phyloP scores from a whole-genome alignment of 1,140 invertebrate genomes.

The Drosophila malerkotliana region DNA sequence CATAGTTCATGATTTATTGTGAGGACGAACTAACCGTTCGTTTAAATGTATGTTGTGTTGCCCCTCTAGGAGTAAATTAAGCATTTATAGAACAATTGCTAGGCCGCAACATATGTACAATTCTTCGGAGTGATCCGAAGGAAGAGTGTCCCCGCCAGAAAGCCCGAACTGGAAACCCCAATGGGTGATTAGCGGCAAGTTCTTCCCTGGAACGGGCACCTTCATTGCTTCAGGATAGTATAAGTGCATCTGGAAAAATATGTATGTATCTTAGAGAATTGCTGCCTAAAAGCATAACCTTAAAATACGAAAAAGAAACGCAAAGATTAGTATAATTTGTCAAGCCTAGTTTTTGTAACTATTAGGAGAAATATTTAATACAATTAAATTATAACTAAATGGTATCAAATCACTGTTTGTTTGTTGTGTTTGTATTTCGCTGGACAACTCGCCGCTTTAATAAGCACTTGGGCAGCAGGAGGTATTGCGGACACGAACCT shows the following conservation, averaged over 20 bases:
- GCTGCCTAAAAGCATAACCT: slow-evolving; percentile 51
- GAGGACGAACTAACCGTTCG: slow-evolving; percentile 37
- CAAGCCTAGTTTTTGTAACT: slow-evolving; percentile 74
- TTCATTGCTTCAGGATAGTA: slow-evolving; percentile 41
- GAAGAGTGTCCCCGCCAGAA: slow-evolving; percentile 28
- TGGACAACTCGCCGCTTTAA: slow-evolving; percentile 78
- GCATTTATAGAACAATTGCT: slow-evolving; percentile 68
- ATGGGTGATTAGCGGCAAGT: neutral
- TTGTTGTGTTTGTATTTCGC: slow-evolving; percentile 2
- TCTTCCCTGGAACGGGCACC: slow-evolving; percentile 32
- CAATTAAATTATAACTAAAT: slow-evolving; percentile 70
- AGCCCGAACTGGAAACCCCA: neutral
- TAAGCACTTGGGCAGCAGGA: slow-evolving; percentile 84
- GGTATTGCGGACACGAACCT: slow-evolving; percentile 75
- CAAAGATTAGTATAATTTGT: slow-evolving; percentile 80
- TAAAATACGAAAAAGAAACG: slow-evolving; percentile 48
- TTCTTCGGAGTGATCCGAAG: slow-evolving; percentile 42
- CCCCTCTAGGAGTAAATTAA: slow-evolving; percentile 56
- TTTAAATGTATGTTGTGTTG: slow-evolving; percentile 54
- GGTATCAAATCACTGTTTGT: slow-evolving; percentile 23
- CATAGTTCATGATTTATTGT: slow-evolving; percentile 57
- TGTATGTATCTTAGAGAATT: slow-evolving; percentile 60
- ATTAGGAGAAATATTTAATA: slow-evolving; percentile 73
- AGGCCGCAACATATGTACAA: slow-evolving; percentile 40
- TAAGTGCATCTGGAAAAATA: slow-evolving; percentile 39